Evolutionary conservation across 2,113 vertebrate genomes (phyloP).

Genomic region (Psammodynastes pulverulentus): DNA sequence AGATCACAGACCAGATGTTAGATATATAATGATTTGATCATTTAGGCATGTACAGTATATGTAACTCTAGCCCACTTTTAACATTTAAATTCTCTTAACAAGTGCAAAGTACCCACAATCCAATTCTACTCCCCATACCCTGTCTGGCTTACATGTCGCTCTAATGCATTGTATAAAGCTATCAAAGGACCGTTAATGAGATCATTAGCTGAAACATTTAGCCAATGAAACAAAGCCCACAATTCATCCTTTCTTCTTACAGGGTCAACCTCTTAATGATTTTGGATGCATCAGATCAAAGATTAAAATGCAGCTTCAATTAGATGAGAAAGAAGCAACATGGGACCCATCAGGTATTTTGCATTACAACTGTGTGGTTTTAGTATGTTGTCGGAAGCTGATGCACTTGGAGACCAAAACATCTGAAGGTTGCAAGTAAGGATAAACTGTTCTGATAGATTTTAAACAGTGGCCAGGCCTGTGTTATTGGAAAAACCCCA

Average conservation of each 20-base stretch:
- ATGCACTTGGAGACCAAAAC: neutral
- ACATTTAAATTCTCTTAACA: slow-evolving; percentile 2
- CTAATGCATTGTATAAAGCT: neutral
- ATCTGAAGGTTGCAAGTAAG: neutral
- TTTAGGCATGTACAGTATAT: neutral
- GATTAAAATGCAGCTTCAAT: neutral
- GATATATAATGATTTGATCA: neutral
- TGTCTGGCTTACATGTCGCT: neutral
- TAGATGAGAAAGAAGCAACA: neutral
- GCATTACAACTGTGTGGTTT: neutral
- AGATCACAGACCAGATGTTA: slow-evolving; percentile 6
- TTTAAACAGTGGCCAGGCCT: neutral
- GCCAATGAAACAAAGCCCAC: neutral
- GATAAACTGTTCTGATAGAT: neutral
- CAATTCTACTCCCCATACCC: neutral
- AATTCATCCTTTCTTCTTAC: neutral
- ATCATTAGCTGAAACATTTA: neutral
- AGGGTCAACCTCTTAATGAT: neutral
- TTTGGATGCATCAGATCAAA: neutral
- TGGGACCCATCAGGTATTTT: neutral
- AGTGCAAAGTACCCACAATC: neutral
- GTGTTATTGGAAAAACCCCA: neutral
- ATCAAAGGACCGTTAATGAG: neutral
- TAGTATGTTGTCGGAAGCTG: neutral
- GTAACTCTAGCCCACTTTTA: slow-evolving; percentile 12